Evolutionary conservation across 2,113 vertebrate species (phyloP).

Genomic region (Pongo abelii): DNA sequence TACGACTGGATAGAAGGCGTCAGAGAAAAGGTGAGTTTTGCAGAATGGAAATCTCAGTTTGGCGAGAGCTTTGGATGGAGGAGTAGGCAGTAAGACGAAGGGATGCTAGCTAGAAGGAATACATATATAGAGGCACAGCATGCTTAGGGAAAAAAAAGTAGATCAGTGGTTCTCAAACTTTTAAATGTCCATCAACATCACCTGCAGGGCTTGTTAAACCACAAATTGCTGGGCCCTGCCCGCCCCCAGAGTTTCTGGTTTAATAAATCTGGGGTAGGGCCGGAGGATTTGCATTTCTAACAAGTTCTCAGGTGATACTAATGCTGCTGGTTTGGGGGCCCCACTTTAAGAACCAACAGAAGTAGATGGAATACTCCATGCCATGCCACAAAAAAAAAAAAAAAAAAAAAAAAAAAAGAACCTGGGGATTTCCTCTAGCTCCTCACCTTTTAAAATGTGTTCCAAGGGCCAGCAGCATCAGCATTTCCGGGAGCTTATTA

Average conservation of each 20-base stretch:
- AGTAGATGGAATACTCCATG: not conserved
- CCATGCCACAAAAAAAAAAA: not conserved
- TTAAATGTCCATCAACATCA: not conserved
- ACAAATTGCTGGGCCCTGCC: not conserved
- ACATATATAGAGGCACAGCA: rapidly evolving
- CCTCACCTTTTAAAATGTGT: not conserved
- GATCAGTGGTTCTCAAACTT: not conserved
- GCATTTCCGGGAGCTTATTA: not conserved
- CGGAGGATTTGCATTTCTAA: not conserved
- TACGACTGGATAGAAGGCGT: not conserved
- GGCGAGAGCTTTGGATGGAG: not conserved
- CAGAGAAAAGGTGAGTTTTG: not conserved
- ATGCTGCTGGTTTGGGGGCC: not conserved
- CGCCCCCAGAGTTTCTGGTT: not conserved
- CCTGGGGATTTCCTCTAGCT: not conserved
- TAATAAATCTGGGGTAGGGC: not conserved
- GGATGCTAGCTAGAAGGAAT: not conserved
- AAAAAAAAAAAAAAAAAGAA: not conserved
- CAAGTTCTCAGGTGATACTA: not conserved
- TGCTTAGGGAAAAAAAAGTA: not conserved
- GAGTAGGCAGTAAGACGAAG: too few relatives aligned
- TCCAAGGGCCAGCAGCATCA: not conserved
- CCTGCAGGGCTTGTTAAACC: not conserved
- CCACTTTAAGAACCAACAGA: not conserved
- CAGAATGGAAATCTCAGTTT: not conserved